Base-by-base conservation (phyloP, 2,113 vertebrate species). In the Excalfactoria chinensis region DNA sequence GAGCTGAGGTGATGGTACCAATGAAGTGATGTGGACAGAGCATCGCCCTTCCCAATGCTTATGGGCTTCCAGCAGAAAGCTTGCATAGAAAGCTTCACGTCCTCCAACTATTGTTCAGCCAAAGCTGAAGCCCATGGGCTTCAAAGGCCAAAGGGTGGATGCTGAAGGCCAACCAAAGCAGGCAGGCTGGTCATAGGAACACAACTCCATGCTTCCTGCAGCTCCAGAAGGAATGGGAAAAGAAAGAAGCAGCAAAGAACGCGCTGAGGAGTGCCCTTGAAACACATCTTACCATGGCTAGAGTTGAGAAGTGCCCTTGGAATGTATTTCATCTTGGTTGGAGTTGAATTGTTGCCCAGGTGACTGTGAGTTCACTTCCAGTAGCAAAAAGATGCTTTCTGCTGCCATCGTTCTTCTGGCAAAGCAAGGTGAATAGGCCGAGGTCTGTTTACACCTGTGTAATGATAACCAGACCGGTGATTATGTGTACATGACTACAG, bases 1-100 rank as follows among this genome's bases (percentile, higher is more conserved):
- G 0, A 23, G 5, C 26, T 30, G 26, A 9, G 49, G 5, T 30
- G 11, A 16, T 0, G 3, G 28, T 2, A 1, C 7, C 73, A n/a
- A 0, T 37, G 32, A 12, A 37, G 30, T n/a, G 11, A 26, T 0
- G 0, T 23, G 20, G 28, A 8, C 7, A 32, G 30, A 1, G 43
- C 16, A 16, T 22, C 73, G 37, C 41, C 18, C 16, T 8, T 20
- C 53, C 49, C n/a, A 37, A 3, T n/a, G 66, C 35, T 1, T 3
- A 8, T 7, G 30, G 69, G 7, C 58, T 40, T 48, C 44, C 11
- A 62, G 34, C 13, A 13, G 44, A 48, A 62, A 14, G 25, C 64
- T 81, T 68, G 40, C 30, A 8, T 5, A 13, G 26, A 64, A 51
- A 46, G 51, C 51, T 53, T 16, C 26, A 28, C 5, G 5, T 53